Evolutionary conservation across 2,888 invertebrate species (phyloP), one percentile per base, ranked within the genome.

Genomic region (Chymomyza procnemis): DNA sequence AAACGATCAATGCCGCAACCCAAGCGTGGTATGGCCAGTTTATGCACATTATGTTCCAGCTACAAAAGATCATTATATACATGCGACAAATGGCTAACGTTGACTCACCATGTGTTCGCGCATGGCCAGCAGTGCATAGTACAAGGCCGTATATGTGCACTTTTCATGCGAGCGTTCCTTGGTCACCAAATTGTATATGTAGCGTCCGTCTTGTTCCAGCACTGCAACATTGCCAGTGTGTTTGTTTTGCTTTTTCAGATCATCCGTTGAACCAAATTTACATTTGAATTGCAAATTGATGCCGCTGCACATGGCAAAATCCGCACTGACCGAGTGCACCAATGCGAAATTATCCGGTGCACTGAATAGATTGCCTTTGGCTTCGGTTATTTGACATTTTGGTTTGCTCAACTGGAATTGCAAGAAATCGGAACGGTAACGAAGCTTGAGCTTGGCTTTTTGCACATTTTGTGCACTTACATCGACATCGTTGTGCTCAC

Each of bases 1-100:
- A 95, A 88, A 18, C 92, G 89, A 89, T 95, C 94, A 52, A 94
- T 91, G 50, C 94, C 95, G 85, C 94, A 94, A 3, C 94, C 95
- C 73, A 95, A 92, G 61, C 91, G 89, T 1, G 94, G 94, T 88
- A 94, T 93, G 1, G 94, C 93, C 69, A 95, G 73, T 58, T 92
- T 91, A 52, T 85, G 90, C 0, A 94, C 93, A 34, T 90, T 85
- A 74, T 93, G 88, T 70, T 91, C 80, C 52, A 89, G 84, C 88
- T 88, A 61, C 9, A 21, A 65, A 5, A 18, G 6, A 61, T 64
- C 57, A 63, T 41, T 41, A 5, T 41, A 41, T 41, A 2, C 5
- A 52, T 12, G 9, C n/a, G n/a, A 54, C 54, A 30, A 58, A 46
- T 19, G 22, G 21, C n/a, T 47, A n/a, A 8, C 18, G 22, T 5